Evolutionary conservation across 2,113 vertebrate species (phyloP).

Genomic region (Otus sunia): DNA sequence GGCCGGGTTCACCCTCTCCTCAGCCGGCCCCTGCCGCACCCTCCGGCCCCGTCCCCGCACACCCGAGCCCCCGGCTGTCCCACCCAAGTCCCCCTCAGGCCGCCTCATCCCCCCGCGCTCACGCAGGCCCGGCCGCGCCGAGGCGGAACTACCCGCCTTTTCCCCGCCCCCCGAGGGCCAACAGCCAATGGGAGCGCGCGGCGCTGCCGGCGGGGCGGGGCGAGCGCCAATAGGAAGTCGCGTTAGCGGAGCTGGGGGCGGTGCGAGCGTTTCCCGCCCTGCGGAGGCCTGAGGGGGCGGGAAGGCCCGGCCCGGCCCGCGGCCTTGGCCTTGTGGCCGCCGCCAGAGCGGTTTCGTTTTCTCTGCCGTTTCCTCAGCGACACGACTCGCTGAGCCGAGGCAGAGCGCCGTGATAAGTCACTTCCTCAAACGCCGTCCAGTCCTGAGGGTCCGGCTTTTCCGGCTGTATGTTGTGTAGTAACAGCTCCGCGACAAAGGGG

Average conservation of each 20-base stretch:
- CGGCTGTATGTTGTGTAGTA: rapidly evolving
- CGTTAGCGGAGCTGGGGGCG: neutral
- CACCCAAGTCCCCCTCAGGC: too few relatives aligned
- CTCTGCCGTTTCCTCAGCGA: neutral
- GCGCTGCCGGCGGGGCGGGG: rapidly evolving
- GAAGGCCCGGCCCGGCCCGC: neutral
- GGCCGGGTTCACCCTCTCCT: too few relatives aligned
- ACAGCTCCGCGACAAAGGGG: too few relatives aligned
- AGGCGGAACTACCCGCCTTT: neutral
- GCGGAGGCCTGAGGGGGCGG: neutral
- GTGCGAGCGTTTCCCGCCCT: neutral
- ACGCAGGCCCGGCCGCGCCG: neutral
- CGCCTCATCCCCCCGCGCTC: neutral
- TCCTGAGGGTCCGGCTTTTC: neutral
- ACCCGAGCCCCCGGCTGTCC: too few relatives aligned
- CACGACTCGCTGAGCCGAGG: neutral
- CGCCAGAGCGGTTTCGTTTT: neutral
- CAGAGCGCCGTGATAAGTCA: too few relatives aligned
- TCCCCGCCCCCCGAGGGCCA: rapidly evolving
- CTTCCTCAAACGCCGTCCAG: too few relatives aligned
- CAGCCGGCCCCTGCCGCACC: neutral
- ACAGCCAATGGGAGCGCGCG: neutral
- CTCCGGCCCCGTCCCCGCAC: rapidly evolving
- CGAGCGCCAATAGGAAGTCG: neutral
- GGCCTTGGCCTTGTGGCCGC: too few relatives aligned